These are phyloP conservation scores for Oplegnathus fasciatus DNA, from an alignment of 2,113 vertebrate species.

Conservation along the genomic window DNA sequence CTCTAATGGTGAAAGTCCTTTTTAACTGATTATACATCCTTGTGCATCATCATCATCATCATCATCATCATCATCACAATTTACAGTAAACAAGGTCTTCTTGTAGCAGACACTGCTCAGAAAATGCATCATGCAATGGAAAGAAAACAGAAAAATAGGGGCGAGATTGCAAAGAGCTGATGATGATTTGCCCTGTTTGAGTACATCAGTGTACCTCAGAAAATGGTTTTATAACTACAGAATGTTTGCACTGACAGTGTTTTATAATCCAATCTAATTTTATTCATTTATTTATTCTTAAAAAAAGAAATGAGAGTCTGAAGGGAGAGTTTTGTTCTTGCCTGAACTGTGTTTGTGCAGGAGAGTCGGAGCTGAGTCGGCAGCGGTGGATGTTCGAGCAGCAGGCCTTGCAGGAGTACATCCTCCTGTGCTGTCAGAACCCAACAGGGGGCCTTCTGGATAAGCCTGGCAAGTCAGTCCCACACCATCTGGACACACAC, in stretches of 20 bases:
- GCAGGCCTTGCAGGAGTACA: conserved; percentile 96
- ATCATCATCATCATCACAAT: too few species aligned
- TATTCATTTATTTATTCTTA: background rate
- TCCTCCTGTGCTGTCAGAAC: conserved; percentile 97
- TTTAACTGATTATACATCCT: background rate
- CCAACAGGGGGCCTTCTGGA: conserved; percentile 93
- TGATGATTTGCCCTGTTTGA: background rate
- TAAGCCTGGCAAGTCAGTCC: conserved; percentile 97
- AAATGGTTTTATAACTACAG: too few species aligned
- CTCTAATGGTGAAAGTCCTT: background rate
- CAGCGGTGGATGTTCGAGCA: conserved; percentile 96
- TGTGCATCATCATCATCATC: too few species aligned
- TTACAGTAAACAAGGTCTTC: background rate
- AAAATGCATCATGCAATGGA: background rate
- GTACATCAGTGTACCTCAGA: background rate
- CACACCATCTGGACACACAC: conserved; percentile 59
- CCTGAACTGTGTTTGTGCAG: conserved; percentile 76
- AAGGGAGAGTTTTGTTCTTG: background rate
- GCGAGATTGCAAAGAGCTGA: background rate
- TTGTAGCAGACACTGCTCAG: background rate
- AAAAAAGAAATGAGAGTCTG: background rate
- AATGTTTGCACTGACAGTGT: background rate
- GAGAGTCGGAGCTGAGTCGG: conserved; percentile 90
- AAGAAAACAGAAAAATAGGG: background rate
- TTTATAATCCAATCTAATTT: too few species aligned